Base-by-base conservation (phyloP, 2,888 invertebrate genomes). In the Empis stercorea region DNA sequence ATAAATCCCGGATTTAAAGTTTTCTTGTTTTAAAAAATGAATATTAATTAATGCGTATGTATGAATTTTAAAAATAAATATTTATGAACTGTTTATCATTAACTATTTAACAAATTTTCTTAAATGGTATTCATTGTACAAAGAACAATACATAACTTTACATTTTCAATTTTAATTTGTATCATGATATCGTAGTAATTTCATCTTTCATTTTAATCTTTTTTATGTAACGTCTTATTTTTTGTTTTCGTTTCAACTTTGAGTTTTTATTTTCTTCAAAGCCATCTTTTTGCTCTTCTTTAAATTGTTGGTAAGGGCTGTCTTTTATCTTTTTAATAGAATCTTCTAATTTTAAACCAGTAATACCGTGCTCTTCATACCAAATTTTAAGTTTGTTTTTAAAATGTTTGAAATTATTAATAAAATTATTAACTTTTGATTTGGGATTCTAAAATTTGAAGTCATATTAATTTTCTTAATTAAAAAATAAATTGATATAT, bases 231-330 rank as follows among this genome's bases (percentile, higher is more conserved):
- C 64, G 66, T 3, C 62, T 60, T 4, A 58, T 9, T 54, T 69
- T 69, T 6, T 57, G 56, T 49, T 64, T 61, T 10, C 54, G 58
- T 1, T 59, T 52, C 3, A 61, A 48, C 43, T 59, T 55, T 15
- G 57, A 57, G 45, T 63, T 62, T 40, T 69, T 69, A 1, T 55
- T 20, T 3, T 60, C 58, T 49, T 70, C 70, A 20, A 57, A 34
- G 2, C 68, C 66, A 10, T 63, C 58, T 3, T 62, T 57, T 14
- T 62, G 56, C 1, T 49, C 38, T n/a, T 62, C 57, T 56, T 71
- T 71, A 55, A 73, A 84, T 53, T 82, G 81, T 41, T 75, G 66
- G 78, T 83, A 84, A 4, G 83, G 82, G 58, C 80, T 76, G 51
- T 73, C 71, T 41, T 56, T 65, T 46, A 66, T 61, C 68, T 59